Conservation (phyloP, 1,140 invertebrate genomes). For the Agrilus planipennis region DNA sequence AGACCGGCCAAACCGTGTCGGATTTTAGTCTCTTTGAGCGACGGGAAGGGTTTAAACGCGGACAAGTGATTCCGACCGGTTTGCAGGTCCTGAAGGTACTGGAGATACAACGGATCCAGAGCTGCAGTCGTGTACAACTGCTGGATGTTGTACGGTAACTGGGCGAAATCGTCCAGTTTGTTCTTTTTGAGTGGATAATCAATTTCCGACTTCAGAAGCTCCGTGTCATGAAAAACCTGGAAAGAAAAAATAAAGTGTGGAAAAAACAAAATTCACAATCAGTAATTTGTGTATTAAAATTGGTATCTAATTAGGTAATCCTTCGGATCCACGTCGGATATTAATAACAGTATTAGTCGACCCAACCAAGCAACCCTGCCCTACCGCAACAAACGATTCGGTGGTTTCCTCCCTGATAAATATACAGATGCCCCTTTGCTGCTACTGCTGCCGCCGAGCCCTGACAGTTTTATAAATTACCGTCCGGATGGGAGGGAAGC, state of each 20-base stretch:
- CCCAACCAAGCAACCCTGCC: too few species aligned
- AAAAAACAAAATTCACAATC: too few species aligned
- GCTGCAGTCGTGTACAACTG: slow-evolving; percentile 7
- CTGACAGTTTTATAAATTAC: too few species aligned
- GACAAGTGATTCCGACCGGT: slow-evolving; percentile 21
- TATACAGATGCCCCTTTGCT: too few species aligned
- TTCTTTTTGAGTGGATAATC: slow-evolving; percentile 29
- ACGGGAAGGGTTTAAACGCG: slow-evolving; percentile 26
- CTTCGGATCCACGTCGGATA: too few species aligned
- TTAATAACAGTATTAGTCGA: too few species aligned
- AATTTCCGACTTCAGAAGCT: slow-evolving; percentile 21
- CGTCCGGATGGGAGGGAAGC: too few species aligned
- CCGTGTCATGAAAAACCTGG: slow-evolving; percentile 22
- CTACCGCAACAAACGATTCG: too few species aligned
- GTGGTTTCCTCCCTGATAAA: too few species aligned
- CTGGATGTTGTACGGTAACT: slow-evolving; percentile 2
- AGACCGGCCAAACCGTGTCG: slow-evolving; percentile 8
- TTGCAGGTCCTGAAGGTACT: slow-evolving; percentile 17
- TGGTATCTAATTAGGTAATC: too few species aligned
- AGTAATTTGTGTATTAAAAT: too few species aligned
- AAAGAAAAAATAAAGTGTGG: slow-evolving; percentile 19
- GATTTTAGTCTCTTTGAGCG: slow-evolving; percentile 18
- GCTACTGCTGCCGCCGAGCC: too few species aligned
- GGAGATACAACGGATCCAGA: slow-evolving; percentile 9
- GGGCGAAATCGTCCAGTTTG: slow-evolving; percentile 19